A percentile compares a stretch with the other conserved stretches of the same genome.
These are phyloP conservation scores for Salvator merianae DNA, from an alignment of 2,113 vertebrate genomes.

Conservation along the genomic window DNA sequence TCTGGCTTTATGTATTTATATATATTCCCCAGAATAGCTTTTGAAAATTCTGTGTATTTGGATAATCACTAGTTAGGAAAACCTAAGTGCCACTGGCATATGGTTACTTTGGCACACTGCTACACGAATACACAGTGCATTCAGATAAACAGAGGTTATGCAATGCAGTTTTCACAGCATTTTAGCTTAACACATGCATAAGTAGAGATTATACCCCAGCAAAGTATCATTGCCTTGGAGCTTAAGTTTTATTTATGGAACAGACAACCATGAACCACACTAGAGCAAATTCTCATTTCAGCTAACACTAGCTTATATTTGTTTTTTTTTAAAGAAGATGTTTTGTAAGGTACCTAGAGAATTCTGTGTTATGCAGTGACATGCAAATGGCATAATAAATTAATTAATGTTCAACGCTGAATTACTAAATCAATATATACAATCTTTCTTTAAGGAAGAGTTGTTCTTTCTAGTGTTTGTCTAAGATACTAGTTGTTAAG, in stretches of 20 bases:
- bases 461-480: too few species aligned
- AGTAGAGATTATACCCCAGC: background rate
- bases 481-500: too few species aligned
- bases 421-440: too few species aligned
- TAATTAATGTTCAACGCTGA: too few species aligned
- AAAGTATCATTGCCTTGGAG: background rate
- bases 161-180: background rate
- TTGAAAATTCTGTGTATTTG: background rate
- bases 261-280: background rate
- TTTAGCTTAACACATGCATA: background rate
- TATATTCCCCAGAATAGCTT: background rate
- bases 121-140: background rate
- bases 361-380: background rate
- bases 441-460: too few species aligned
- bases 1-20: background rate
- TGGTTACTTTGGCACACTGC: background rate
- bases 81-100: background rate
- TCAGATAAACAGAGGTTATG: background rate
- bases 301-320: background rate
- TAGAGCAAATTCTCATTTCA: background rate
- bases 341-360: background rate
- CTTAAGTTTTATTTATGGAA: background rate
- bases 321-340: background rate
- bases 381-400: background rate
- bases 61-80: background rate